phyloP scores from a whole-genome alignment of 2,113 vertebrate genomes.

The Pseudois nayaur region DNA sequence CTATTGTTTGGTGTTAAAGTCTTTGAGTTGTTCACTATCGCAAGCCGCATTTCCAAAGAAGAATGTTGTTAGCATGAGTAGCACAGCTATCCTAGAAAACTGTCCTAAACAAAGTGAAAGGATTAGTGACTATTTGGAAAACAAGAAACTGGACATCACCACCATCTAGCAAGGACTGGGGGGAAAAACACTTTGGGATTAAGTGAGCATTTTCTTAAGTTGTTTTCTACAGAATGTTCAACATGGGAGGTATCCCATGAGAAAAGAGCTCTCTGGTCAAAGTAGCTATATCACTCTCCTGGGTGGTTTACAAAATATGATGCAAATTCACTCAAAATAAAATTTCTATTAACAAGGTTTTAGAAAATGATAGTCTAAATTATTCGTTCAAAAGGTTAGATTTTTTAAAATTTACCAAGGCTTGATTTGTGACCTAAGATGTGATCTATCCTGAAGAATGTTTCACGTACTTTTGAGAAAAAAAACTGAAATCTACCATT shows the following conservation, averaged over 20 bases:
- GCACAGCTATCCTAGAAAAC: background rate
- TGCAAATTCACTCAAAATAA: slow-evolving; percentile 6
- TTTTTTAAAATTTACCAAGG: background rate
- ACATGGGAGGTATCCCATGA: background rate
- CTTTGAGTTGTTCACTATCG: background rate
- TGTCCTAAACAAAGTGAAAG: background rate
- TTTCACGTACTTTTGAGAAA: background rate
- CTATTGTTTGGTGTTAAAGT: background rate
- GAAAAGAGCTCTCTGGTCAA: background rate
- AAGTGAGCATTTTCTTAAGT: background rate
- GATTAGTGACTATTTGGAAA: background rate
- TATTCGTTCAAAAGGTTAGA: background rate
- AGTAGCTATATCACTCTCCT: background rate
- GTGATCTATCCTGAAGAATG: background rate
- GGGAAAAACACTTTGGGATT: background rate
- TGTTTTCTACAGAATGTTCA: background rate
- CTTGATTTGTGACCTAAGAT: background rate
- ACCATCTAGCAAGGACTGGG: background rate
- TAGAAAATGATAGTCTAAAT: background rate
- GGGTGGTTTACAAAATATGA: background rate
- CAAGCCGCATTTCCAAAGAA: background rate
- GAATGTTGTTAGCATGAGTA: background rate
- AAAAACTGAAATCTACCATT: background rate
- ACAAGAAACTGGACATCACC: background rate
- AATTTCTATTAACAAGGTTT: slow-evolving; percentile 12